phyloP scores from a whole-genome alignment of 1,140 invertebrate genomes.

The Trichomalopsis sarcophagae region DNA sequence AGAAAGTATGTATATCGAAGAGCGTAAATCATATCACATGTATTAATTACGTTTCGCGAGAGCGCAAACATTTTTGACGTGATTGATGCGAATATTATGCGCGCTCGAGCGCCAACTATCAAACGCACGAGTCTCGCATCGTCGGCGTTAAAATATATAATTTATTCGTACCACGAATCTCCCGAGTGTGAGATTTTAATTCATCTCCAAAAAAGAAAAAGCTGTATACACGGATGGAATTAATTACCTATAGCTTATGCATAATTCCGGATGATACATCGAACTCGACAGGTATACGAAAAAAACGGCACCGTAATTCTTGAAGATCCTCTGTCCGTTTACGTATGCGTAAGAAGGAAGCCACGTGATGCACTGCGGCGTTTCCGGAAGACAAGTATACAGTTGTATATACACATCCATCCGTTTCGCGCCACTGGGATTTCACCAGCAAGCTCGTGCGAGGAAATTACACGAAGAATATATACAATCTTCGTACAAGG shows the following conservation, averaged over 20 bases:
- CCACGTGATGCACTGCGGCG: background rate
- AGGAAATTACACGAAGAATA: too few species aligned
- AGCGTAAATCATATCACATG: background rate
- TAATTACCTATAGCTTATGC: background rate
- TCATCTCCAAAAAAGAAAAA: background rate
- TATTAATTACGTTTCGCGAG: background rate
- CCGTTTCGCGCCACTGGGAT: background rate
- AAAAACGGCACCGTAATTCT: constrained; percentile 12
- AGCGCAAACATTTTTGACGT: too few species aligned
- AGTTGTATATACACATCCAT: background rate
- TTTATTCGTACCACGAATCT: background rate
- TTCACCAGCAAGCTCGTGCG: too few species aligned
- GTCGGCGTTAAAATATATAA: too few species aligned
- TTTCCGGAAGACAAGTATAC: background rate
- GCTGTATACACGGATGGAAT: background rate
- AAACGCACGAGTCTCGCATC: too few species aligned
- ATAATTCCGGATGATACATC: too few species aligned
- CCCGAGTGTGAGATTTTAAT: background rate
- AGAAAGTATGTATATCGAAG: background rate
- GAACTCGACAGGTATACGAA: background rate
- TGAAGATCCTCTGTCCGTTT: background rate
- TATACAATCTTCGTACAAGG: too few species aligned
- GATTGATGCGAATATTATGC: too few species aligned
- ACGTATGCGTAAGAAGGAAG: background rate
- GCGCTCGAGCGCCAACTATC: too few species aligned